Evolutionary conservation across 2,113 vertebrate genomes (phyloP).

Genomic region (Athene cunicularia): DNA sequence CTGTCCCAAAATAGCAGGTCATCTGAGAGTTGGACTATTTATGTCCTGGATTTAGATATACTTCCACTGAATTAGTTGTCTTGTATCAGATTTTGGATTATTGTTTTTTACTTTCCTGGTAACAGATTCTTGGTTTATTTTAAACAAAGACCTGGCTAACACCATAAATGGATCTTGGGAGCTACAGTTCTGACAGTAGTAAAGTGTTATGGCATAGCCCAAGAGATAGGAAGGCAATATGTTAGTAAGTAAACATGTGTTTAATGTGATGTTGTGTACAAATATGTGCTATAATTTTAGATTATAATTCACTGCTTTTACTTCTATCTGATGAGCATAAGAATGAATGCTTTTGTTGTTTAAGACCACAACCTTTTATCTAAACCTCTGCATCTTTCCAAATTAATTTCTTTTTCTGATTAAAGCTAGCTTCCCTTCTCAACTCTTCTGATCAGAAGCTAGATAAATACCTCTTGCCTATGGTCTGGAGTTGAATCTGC

Average conservation of each 20-base stretch:
- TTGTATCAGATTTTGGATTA: not conserved
- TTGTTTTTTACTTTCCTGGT: not conserved
- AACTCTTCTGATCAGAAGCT: not conserved
- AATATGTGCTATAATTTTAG: not conserved
- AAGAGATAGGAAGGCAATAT: not conserved
- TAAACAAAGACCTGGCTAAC: not conserved
- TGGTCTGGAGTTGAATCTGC: not conserved
- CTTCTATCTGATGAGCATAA: not conserved
- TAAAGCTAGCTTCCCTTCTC: not conserved
- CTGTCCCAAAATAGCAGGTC: slow-evolving; percentile 19
- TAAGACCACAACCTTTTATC: not conserved
- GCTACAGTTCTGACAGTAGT: not conserved
- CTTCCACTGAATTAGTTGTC: not conserved
- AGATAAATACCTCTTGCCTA: not conserved
- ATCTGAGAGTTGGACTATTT: not conserved
- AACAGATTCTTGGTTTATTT: not conserved
- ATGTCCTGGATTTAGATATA: not conserved
- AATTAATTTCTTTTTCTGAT: not conserved
- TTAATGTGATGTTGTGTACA: not conserved
- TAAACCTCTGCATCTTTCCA: not conserved
- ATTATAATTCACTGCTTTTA: not conserved
- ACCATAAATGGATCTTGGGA: not conserved
- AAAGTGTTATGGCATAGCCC: not conserved
- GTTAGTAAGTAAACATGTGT: not conserved
- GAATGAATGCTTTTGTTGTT: not conserved